A percentile compares a stretch with the other conserved stretches of the same genome.
Conservation (phyloP, 2,113 vertebrate genomes). For the Hippocampus zosterae region DNA sequence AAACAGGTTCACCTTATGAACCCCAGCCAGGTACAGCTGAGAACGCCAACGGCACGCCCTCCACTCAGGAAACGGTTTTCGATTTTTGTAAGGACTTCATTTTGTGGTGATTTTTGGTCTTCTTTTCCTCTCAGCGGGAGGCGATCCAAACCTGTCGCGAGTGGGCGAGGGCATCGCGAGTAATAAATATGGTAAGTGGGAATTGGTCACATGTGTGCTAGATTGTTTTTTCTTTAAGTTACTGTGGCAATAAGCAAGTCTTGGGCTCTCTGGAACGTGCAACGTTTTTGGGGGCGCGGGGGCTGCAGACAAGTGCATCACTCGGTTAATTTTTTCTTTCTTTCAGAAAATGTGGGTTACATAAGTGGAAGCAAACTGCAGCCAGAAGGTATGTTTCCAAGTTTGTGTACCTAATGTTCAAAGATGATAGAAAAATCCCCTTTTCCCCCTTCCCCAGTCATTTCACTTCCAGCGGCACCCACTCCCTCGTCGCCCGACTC, state of each 20-base stretch:
- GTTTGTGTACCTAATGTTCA: background rate
- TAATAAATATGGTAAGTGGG: slow-evolving; percentile 36
- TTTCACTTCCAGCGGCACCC: slow-evolving; percentile 28
- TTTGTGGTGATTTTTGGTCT: background rate
- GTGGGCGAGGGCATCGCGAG: slow-evolving; percentile 23
- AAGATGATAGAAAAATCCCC: background rate
- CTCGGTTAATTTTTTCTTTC: background rate
- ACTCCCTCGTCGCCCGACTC: slow-evolving; percentile 20
- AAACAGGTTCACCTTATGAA: slow-evolving; percentile 40
- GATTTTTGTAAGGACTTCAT: no score
- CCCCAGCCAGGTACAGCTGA: slow-evolving; percentile 42
- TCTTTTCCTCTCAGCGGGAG: slow-evolving; percentile 41
- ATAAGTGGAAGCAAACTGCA: slow-evolving; percentile 59
- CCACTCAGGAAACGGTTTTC: background rate
- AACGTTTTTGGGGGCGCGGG: background rate
- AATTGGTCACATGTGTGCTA: no score
- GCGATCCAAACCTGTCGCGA: slow-evolving; percentile 18
- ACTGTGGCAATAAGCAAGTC: no score
- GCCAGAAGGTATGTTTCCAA: slow-evolving; percentile 48
- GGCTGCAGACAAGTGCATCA: no score
- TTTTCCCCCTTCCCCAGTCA: slow-evolving; percentile 1
- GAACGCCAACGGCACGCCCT: slow-evolving; percentile 33
- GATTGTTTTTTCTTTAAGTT: no score
- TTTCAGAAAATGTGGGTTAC: slow-evolving; percentile 59
- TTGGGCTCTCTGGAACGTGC: no score